A percentile compares a stretch with the other conserved stretches of the same genome.
Evolutionary conservation across 2,888 invertebrate genomes (phyloP).

Genomic region (Rotaria macrura): DNA sequence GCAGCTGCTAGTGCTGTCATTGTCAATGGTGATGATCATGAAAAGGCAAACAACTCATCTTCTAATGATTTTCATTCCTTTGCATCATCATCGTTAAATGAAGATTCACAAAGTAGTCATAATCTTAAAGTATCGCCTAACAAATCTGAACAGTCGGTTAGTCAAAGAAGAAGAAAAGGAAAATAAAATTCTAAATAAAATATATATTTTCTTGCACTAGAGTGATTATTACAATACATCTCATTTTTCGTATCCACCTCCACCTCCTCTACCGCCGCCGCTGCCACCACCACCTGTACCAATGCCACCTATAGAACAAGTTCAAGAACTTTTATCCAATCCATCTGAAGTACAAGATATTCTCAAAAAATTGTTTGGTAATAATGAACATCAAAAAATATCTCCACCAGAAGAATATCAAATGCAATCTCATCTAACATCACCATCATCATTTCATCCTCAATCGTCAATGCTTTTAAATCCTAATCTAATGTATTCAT

Average conservation of each 20-base stretch:
- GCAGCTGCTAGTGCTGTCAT: background rate
- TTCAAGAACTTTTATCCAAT: background rate
- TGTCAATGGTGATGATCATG: background rate
- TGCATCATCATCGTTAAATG: background rate
- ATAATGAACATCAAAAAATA: background rate
- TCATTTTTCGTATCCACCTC: background rate
- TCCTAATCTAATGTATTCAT: background rate
- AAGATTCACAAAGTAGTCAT: background rate
- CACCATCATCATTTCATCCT: background rate
- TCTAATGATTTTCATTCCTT: background rate
- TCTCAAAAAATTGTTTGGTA: background rate
- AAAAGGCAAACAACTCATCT: background rate
- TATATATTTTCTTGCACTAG: background rate
- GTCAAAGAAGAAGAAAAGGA: background rate
- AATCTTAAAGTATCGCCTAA: background rate
- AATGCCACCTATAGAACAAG: constrained; percentile 4
- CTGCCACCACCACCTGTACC: background rate
- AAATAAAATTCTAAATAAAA: no score
- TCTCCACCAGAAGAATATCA: background rate
- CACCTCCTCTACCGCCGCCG: background rate
- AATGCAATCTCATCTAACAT: background rate
- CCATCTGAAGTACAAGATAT: background rate
- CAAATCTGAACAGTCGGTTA: background rate
- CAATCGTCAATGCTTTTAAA: background rate
- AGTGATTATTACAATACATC: background rate